Conservation (phyloP, 2,113 vertebrate species). For the Smithornis capensis region DNA sequence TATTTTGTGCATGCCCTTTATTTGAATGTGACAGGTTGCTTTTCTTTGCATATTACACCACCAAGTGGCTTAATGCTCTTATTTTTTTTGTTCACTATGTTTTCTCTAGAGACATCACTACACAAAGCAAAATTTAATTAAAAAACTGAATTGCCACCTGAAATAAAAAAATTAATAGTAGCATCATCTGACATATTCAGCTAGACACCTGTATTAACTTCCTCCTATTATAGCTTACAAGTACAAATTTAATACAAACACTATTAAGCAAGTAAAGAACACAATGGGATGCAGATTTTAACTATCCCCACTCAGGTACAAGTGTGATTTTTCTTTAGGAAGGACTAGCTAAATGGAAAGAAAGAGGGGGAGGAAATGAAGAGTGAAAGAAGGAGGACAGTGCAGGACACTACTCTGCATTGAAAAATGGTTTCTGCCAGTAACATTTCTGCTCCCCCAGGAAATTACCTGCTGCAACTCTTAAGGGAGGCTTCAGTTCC, state of each 20-base stretch:
- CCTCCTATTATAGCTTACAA: neutral
- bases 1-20: neutral
- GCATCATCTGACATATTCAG: neutral
- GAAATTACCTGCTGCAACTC: neutral
- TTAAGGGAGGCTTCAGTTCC: neutral
- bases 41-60: conserved; percentile 73
- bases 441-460: neutral
- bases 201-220: neutral
- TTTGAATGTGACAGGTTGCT: neutral
- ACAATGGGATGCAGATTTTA: neutral
- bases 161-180: neutral
- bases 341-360: neutral
- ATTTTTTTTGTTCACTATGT: neutral
- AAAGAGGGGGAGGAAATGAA: neutral
- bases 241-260: neutral
- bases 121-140: neutral
- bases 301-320: neutral
- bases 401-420: neutral
- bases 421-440: neutral
- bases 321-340: neutral
- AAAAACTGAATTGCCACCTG: neutral
- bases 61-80: conserved; percentile 64
- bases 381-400: neutral
- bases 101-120: neutral
- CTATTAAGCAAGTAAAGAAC: neutral